phyloP scores from a whole-genome alignment of 2,797 vertebrate genomes.

The Manis crassicaudata region DNA sequence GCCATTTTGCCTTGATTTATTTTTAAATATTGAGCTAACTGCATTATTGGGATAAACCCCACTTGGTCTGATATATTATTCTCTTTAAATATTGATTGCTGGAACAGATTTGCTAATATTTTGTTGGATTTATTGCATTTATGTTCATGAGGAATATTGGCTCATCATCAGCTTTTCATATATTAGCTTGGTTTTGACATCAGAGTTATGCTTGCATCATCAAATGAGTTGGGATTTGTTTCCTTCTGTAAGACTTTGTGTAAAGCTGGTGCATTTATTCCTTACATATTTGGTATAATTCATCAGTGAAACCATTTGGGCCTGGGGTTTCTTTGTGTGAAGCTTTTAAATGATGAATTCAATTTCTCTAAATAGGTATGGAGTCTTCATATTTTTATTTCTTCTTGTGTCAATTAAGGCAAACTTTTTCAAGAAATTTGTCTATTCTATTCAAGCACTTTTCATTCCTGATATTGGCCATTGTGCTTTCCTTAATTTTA shows the following conservation, averaged over 20 bases:
- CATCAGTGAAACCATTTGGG: conserved; percentile 33
- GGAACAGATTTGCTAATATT: conserved; percentile 34
- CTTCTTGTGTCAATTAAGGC: conserved; percentile 8
- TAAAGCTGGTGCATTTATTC: conserved; percentile 30
- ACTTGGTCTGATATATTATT: conserved; percentile 22
- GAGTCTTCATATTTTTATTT: conserved; percentile 16
- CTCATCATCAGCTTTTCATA: conserved; percentile 11
- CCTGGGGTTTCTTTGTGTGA: conserved; percentile 30
- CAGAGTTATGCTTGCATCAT: background rate
- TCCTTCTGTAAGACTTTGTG: conserved; percentile 20
- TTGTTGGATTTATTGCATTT: conserved; percentile 15
- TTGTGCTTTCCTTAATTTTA: conserved; percentile 40
- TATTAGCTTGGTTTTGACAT: conserved; percentile 51
- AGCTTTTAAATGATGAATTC: conserved; percentile 50
- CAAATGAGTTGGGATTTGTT: background rate
- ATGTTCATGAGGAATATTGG: background rate
- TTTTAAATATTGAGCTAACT: conserved; percentile 42
- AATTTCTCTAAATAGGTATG: conserved; percentile 14
- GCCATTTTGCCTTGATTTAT: background rate
- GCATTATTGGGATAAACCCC: background rate
- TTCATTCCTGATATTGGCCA: background rate
- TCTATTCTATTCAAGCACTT: background rate
- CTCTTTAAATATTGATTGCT: conserved; percentile 40
- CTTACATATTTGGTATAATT: background rate
- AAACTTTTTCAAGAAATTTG: conserved; percentile 57